Conservation (phyloP, 2,888 invertebrate genomes). For the Drosophila lacicola region DNA sequence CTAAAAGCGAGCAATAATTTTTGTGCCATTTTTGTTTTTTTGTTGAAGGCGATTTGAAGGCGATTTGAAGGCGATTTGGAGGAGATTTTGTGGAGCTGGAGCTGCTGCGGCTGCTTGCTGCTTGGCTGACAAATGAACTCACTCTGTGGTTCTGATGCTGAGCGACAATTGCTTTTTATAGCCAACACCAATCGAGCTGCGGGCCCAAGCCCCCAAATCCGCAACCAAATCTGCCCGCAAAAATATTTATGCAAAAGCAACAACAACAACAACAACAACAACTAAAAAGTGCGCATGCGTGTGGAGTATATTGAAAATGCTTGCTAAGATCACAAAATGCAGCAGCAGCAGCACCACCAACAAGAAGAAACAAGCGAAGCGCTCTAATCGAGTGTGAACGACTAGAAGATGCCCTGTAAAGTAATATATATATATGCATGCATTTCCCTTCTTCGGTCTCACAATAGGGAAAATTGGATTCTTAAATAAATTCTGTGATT, state of each 20-base stretch:
- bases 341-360: constrained; percentile 35
- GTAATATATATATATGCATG: no score
- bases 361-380: constrained; percentile 24
- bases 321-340: constrained; percentile 51
- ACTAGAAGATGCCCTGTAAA: constrained; percentile 14
- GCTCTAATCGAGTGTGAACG: not conserved
- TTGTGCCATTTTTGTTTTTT: constrained; percentile 80
- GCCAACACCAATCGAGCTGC: constrained; percentile 39
- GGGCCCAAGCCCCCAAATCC: constrained; percentile 60
- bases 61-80: constrained; percentile 14
- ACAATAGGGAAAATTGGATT: not conserved
- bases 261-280: constrained; percentile 39
- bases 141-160: constrained; percentile 82
- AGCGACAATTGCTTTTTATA: constrained; percentile 82
- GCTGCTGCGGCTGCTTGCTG: constrained; percentile 70
- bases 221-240: constrained; percentile 64
- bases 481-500: not conserved
- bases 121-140: constrained; percentile 83
- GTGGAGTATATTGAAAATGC: constrained; percentile 48
- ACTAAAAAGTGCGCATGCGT: constrained; percentile 65
- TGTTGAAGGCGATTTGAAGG: constrained; percentile 6
- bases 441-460: no score
- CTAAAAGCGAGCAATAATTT: constrained; percentile 81
- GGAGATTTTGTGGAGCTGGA: constrained; percentile 15
- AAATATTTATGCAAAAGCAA: constrained; percentile 80